Conservation (phyloP, 2,888 invertebrate species). For the Lacanobia oleracea region DNA sequence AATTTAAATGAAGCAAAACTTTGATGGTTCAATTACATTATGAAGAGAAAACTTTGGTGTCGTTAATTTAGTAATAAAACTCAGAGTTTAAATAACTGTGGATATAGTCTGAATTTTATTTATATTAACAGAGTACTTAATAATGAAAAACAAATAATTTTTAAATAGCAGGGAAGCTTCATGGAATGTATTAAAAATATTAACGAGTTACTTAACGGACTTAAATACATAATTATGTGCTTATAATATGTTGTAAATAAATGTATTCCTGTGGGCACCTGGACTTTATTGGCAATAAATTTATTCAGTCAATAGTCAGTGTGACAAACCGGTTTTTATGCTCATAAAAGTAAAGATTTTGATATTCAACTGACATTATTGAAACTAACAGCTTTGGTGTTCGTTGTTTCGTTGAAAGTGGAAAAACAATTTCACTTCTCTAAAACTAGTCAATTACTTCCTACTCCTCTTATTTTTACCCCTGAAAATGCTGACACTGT, state of each 20-base stretch:
- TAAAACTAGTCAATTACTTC: too few relatives aligned
- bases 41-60: too few relatives aligned
- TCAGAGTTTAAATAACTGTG: background rate
- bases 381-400: background rate
- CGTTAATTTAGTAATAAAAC: slow-evolving; percentile 25
- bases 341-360: too few relatives aligned
- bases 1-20: background rate
- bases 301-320: background rate
- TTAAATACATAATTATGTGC: too few relatives aligned
- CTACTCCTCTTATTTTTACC: too few relatives aligned
- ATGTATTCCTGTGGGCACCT: background rate
- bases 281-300: background rate
- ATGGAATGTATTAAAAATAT: background rate
- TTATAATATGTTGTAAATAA: background rate
- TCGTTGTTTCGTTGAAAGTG: too few relatives aligned
- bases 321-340: background rate
- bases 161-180: too few relatives aligned
- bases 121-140: background rate
- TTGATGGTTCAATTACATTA: too few relatives aligned
- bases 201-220: background rate
- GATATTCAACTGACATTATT: too few relatives aligned
- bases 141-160: too few relatives aligned
- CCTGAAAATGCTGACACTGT: background rate
- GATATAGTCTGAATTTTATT: background rate
- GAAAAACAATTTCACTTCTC: too few relatives aligned